Percentiles rank a stretch among this genome's conserved stretches.
Conservation (phyloP, 2,113 vertebrate genomes). For the Lagopus leucura region DNA sequence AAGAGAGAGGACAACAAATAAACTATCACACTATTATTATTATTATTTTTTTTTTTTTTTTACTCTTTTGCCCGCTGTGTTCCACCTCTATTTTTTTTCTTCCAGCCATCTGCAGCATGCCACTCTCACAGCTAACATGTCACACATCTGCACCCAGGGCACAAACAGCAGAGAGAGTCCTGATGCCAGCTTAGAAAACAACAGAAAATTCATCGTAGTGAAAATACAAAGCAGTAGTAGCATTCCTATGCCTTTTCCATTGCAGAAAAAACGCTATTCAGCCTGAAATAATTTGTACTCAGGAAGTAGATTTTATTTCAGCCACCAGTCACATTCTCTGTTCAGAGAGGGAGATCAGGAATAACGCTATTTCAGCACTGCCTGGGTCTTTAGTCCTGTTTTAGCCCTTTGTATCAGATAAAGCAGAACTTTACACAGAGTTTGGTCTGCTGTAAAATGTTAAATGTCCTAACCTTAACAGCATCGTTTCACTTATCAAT, state of each 20-base stretch:
- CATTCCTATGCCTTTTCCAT: neutral
- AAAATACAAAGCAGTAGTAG: neutral
- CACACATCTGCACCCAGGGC: neutral
- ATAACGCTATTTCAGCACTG: neutral
- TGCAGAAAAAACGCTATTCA: neutral
- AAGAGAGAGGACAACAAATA: neutral
- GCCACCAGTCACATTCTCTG: neutral
- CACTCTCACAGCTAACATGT: neutral
- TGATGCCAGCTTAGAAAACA: neutral
- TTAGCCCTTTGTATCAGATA: neutral
- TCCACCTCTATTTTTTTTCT: neutral
- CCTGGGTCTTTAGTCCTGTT: neutral
- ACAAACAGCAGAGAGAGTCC: neutral
- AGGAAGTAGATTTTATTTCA: neutral
- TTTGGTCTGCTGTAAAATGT: neutral
- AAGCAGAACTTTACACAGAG: accelerated
- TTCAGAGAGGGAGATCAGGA: neutral
- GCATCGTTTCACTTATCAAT: neutral
- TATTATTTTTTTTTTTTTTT: neutral
- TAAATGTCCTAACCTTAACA: neutral
- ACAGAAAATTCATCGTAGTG: neutral
- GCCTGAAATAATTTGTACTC: neutral
- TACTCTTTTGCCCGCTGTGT: neutral
- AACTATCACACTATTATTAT: neutral
- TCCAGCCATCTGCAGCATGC: accelerated